Conservation (phyloP, 1,140 invertebrate species). For the Pachyrhynchus sulphureomaculatus region DNA sequence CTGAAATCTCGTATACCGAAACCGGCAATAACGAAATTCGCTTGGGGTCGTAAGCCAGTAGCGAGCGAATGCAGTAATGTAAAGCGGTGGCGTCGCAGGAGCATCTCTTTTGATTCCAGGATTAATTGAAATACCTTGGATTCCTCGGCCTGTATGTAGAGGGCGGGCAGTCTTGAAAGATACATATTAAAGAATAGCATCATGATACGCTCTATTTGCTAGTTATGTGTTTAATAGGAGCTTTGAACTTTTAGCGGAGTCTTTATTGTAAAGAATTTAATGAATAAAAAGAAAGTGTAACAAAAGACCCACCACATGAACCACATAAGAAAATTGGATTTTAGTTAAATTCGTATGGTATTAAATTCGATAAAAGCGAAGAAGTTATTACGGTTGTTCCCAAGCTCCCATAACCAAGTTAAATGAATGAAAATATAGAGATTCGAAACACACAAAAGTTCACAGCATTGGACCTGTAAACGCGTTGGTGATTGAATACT, state of each 20-base stretch:
- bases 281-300: too few relatives aligned
- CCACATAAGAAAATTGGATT: too few relatives aligned
- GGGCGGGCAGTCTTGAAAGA: neutral
- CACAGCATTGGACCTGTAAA: too few relatives aligned
- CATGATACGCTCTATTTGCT: neutral
- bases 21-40: neutral
- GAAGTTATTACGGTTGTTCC: too few relatives aligned
- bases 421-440: too few relatives aligned
- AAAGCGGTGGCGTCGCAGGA: neutral
- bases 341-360: too few relatives aligned
- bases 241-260: neutral
- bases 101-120: constrained; percentile 13
- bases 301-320: too few relatives aligned
- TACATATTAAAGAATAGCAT: constrained; percentile 12
- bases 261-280: too few relatives aligned
- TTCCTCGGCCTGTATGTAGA: constrained; percentile 10
- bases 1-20: constrained; percentile 4
- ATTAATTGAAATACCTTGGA: constrained; percentile 22
- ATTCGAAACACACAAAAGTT: too few relatives aligned
- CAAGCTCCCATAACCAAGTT: too few relatives aligned
- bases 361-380: too few relatives aligned
- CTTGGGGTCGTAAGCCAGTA: neutral
- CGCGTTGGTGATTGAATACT: too few relatives aligned
- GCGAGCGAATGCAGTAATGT: neutral
- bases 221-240: constrained; percentile 2